phyloP scores from a whole-genome alignment of 2,797 vertebrate genomes.

The Gadopsis bispinosus region DNA sequence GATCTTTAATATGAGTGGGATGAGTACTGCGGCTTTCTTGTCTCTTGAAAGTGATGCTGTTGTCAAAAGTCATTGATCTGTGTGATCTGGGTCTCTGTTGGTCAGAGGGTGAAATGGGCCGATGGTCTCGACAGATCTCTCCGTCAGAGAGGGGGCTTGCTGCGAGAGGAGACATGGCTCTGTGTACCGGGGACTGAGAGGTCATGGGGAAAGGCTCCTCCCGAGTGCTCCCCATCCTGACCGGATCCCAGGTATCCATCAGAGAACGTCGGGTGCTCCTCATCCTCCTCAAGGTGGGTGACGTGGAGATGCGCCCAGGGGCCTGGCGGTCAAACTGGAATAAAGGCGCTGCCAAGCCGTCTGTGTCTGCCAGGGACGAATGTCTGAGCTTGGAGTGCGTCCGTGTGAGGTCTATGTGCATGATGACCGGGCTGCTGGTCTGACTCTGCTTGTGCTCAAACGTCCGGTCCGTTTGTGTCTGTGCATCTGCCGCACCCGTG shows the following conservation, averaged over 20 bases:
- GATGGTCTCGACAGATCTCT: conserved; percentile 50
- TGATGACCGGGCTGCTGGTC: conserved; percentile 80
- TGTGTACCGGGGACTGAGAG: conserved; percentile 62
- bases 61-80: conserved; percentile 82
- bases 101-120: conserved; percentile 38
- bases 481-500: conserved; percentile 56
- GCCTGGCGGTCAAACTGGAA: conserved; percentile 90
- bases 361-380: conserved; percentile 65
- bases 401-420: conserved; percentile 81
- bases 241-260: conserved; percentile 58
- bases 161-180: conserved; percentile 79
- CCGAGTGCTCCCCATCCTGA: conserved; percentile 68
- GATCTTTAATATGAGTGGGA: conserved; percentile 52
- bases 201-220: conserved; percentile 67
- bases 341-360: conserved; percentile 54
- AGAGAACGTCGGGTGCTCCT: conserved; percentile 80
- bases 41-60: conserved; percentile 54
- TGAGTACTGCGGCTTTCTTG: conserved; percentile 57
- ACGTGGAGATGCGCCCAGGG: conserved; percentile 90
- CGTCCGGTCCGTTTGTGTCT: conserved; percentile 80
- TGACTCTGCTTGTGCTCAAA: conserved; percentile 80
- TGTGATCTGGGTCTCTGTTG: conserved; percentile 67
- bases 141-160: conserved; percentile 60
- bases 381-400: conserved; percentile 77
- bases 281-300: conserved; percentile 90